Evolutionary conservation across 1,140 invertebrate genomes (phyloP).

Genomic region (Trachymyrmex cornetzi): DNA sequence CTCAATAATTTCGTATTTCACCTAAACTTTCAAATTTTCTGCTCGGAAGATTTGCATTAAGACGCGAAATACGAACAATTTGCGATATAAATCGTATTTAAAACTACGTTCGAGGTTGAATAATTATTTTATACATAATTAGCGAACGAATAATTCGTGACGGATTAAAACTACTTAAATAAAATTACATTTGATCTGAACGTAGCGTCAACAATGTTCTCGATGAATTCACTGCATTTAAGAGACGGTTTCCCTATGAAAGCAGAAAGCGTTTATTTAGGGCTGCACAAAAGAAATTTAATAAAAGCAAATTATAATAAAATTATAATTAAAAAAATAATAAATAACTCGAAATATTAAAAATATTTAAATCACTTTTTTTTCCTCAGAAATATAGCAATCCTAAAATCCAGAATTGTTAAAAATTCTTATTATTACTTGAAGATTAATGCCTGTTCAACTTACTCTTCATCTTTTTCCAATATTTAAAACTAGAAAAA

Average conservation of each 20-base stretch:
- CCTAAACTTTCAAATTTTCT: background rate
- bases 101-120: background rate
- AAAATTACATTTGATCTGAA: constrained; percentile 27
- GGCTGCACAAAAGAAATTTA: background rate
- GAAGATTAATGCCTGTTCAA: background rate
- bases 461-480: too few relatives aligned
- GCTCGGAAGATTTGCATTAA: background rate
- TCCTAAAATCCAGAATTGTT: background rate
- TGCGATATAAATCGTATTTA: background rate
- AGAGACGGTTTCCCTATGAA: background rate
- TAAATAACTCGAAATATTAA: background rate
- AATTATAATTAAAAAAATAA: background rate
- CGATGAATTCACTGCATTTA: background rate
- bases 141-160: background rate
- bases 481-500: too few relatives aligned
- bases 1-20: background rate
- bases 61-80: background rate
- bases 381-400: background rate
- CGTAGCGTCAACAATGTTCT: background rate
- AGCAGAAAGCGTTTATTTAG: background rate
- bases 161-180: constrained; percentile 4
- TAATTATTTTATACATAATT: background rate
- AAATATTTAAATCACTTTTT: background rate
- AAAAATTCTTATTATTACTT: background rate
- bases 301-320: background rate